Base-by-base conservation (phyloP, 2,113 vertebrate genomes). In the Lepisosteus oculatus region DNA sequence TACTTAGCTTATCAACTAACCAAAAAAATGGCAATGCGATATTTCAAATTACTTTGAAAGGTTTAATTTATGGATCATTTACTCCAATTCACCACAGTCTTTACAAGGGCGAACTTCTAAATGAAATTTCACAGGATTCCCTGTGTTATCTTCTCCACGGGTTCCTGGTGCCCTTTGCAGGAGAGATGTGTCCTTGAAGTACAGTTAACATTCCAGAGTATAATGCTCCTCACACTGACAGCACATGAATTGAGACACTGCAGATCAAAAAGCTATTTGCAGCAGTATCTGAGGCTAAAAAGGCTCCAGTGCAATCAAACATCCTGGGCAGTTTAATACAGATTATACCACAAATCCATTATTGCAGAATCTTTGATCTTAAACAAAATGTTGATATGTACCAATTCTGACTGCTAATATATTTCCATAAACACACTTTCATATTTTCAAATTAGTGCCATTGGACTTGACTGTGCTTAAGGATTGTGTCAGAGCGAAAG, bases 141-240 rank as follows among this genome's bases (percentile, higher is more conserved):
- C 44, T 78, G 75, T 84, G 83, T 79, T 85, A 88, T 76, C 68
- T 65, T 47, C 44, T 73, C 14, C 43, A 69, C 82, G 85, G 79
- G 87, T 85, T 85, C 84, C 79, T 79, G 80, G 44, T 83, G 76
- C 61, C 76, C 79, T 89, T 84, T 83, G 78, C 77, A 86, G 76
- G 84, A 70, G 73, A 65, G 70, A 43, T 71, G 83, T 84, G 84
- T 85, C 85, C 82, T 85, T 89, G 83, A 87, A 89, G 81, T 78
- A 68, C 68, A 77, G 79, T 81, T 71, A 83, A 75, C 76, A 74
- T 73, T 83, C 71, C 81, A 70, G 74, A 29, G 76, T 79, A 78
- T 79, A 83, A 80, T 68, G 74, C 81, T 80, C 82, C 62, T 77
- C 55, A 43, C 76, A 69, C 11, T 77, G 12, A 63, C 67, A 68